Percentiles rank a stretch among this genome's conserved stretches.
Conservation (phyloP, 2,797 vertebrate species). For the Falco naumanni region DNA sequence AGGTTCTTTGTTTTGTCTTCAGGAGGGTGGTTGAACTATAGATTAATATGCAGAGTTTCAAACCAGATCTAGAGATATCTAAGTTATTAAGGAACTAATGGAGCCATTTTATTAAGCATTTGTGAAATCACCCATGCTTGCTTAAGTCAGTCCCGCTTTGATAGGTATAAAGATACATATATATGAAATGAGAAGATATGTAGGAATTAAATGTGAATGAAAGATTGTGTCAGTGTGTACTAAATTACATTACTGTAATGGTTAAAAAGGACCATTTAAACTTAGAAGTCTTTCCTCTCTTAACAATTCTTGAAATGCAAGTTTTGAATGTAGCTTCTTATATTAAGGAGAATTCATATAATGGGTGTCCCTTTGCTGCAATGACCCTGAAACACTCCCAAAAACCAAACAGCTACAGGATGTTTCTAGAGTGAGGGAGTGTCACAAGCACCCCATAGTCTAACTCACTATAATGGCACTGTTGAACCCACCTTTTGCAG, state of each 20-base stretch:
- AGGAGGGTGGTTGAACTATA: neutral
- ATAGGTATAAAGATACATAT: neutral
- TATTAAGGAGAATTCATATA: neutral
- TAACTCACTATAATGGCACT: neutral
- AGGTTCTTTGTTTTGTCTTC: neutral
- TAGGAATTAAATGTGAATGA: neutral
- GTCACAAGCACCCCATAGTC: neutral
- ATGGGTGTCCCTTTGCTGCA: neutral
- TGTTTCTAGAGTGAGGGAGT: neutral
- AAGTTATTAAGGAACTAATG: neutral
- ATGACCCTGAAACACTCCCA: neutral
- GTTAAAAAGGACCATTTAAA: neutral
- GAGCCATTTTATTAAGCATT: neutral
- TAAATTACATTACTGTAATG: neutral
- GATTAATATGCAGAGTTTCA: neutral
- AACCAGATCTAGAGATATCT: neutral
- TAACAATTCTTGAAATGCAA: neutral
- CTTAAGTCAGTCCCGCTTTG: neutral
- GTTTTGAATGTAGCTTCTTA: neutral
- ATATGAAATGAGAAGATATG: neutral
- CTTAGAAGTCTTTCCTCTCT: neutral
- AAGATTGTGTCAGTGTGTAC: neutral
- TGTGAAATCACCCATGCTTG: neutral
- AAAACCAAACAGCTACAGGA: neutral
- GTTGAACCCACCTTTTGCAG: neutral